Conservation (phyloP, 1,140 invertebrate species). For the Pissodes strobi region DNA sequence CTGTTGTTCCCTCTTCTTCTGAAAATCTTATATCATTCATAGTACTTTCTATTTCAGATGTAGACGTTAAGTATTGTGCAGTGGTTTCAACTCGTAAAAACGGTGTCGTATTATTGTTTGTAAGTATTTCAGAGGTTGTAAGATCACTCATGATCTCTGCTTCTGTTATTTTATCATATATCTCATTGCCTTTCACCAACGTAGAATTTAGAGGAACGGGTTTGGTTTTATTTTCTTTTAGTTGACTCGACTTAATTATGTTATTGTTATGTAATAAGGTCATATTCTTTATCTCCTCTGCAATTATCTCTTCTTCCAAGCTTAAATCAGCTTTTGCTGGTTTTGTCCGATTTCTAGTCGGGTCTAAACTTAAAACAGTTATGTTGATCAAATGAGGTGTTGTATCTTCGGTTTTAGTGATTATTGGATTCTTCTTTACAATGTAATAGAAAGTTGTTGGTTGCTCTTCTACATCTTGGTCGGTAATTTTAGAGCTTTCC, state of each 20-base stretch:
- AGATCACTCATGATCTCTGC: too few species aligned
- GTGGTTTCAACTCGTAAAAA: background rate
- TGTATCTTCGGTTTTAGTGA: background rate
- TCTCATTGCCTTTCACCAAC: background rate
- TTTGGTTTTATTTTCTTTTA: slow-evolving; percentile 9
- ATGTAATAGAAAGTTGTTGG: background rate
- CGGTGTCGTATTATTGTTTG: background rate
- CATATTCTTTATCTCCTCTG: slow-evolving; percentile 32
- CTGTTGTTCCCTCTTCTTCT: background rate
- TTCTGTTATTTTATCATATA: too few species aligned
- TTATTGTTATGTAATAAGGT: background rate
- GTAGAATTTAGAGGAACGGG: background rate
- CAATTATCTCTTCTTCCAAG: slow-evolving; percentile 34
- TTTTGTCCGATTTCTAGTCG: slow-evolving; percentile 22
- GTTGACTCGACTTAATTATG: background rate
- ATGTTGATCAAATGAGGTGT: slow-evolving; percentile 32
- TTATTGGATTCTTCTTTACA: background rate
- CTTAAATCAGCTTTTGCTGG: slow-evolving; percentile 43
- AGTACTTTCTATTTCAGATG: background rate
- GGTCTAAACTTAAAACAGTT: slow-evolving; percentile 30
- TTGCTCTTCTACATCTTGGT: background rate
- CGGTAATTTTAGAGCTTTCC: too few species aligned
- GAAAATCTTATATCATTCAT: background rate
- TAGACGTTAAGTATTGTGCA: background rate
- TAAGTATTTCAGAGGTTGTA: too few species aligned